phyloP scores from a whole-genome alignment of 1,140 invertebrate species.

The Drosophila malerkotliana region DNA sequence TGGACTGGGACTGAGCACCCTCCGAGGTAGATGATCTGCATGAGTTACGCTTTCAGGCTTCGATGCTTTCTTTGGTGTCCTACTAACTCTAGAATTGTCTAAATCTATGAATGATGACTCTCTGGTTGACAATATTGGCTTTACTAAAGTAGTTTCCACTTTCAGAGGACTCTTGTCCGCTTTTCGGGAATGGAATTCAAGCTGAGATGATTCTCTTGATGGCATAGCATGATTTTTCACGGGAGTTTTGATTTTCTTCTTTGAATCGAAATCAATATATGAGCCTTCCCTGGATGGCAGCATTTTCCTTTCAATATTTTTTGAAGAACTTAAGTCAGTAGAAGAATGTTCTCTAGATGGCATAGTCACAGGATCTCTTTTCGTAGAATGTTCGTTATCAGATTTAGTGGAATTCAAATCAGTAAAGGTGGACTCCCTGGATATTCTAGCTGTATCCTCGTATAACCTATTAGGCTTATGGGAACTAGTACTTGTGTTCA shows the following conservation, averaged over 20 bases:
- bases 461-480: neutral
- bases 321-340: neutral
- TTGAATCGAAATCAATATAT: neutral
- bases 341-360: neutral
- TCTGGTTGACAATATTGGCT: neutral
- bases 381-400: neutral
- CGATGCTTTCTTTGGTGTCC: neutral
- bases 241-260: neutral
- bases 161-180: neutral
- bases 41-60: neutral
- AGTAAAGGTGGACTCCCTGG: neutral
- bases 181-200: neutral
- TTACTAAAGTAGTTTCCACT: neutral
- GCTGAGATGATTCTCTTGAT: conserved; percentile 14
- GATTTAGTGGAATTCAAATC: neutral
- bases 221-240: neutral
- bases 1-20: neutral
- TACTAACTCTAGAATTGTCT: neutral
- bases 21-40: neutral
- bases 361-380: neutral
- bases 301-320: neutral
- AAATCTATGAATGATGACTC: neutral
- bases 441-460: neutral
- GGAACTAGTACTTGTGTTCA: neutral
- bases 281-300: conserved; percentile 2